Evolutionary conservation across 2,113 vertebrate genomes (phyloP), one percentile per base, ranked within the genome.

Genomic region (Tragelaphus buxtoni): DNA sequence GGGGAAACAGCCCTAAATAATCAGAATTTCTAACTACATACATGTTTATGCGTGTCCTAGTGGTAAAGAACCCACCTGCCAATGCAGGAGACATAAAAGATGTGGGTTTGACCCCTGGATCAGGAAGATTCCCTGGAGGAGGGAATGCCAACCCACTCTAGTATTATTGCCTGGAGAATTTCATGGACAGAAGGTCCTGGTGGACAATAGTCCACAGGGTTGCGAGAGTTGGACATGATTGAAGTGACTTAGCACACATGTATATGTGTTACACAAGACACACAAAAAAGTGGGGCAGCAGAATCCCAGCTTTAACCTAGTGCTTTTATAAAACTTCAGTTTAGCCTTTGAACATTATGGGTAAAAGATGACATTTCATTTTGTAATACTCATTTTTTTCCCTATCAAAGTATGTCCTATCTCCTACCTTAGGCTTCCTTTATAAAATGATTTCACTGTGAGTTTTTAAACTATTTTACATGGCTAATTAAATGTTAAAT

Each of bases 401-500:
- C 49, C 63, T 76, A 53, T 26, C 22, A 30, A 86, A 90, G 5
- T 92, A 16, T 84, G 35, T 88, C 45, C 9, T 90, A 55, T 94
- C 16, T 94, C 17, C 63, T 76, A 90, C 77, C 20, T 53, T 96
- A 45, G 14, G 55, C 76, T 96, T 79, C 35, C n/a, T 81, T 76
- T 53, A 79, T 32, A 55, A 60, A 92, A 63, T 42, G 87, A 93
- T 65, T 92, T 53, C 18, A 94, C 47, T 35, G 9, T 76, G 83
- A 90, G 22, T 9, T n/a, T 61, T 91, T 77, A 56, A 91, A 85
- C 26, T 92, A 35, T 79, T 96, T 89, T 76, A 79, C 11, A 30
- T 45, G 69, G 17, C 30, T 91, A 87, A 91, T 88, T 94, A 90
- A 72, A 87, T 74, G 56, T 74, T 74, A 80, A 86, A 89, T 95